These are phyloP conservation scores for Thaumetopoea pityocampa DNA, from an alignment of 1,140 invertebrate genomes.

Conservation along the genomic window DNA sequence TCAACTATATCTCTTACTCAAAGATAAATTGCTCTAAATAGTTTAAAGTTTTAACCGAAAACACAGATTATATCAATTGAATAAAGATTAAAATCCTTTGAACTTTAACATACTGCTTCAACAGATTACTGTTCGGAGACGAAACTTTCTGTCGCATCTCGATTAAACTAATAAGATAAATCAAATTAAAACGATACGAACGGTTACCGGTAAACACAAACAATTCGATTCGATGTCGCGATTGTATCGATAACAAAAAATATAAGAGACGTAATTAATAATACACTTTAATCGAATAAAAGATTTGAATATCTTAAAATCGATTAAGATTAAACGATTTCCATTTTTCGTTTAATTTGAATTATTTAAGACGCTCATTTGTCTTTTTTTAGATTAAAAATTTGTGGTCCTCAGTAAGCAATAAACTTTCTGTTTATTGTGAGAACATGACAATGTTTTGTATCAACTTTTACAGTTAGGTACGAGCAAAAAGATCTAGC, in stretches of 20 bases:
- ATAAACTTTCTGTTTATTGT: too few species aligned
- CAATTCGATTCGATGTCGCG: slow-evolving; percentile 32
- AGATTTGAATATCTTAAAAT: slow-evolving; percentile 8
- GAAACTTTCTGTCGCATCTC: slow-evolving; percentile 34
- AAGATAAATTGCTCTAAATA: slow-evolving; percentile 40
- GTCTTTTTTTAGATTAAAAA: too few species aligned
- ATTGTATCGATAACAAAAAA: slow-evolving; percentile 31
- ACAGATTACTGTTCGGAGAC: slow-evolving; percentile 10
- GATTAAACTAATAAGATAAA: slow-evolving; percentile 56
- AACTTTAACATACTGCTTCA: slow-evolving; percentile 16
- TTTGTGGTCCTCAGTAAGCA: too few species aligned
- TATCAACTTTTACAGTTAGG: too few species aligned
- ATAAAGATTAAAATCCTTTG: slow-evolving; percentile 15
- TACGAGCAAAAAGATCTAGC: too few species aligned
- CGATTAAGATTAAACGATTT: slow-evolving; percentile 8
- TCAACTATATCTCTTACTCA: slow-evolving; percentile 56
- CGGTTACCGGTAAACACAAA: slow-evolving; percentile 35
- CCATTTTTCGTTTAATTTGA: too few species aligned
- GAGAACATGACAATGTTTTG: too few species aligned
- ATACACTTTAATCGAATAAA: slow-evolving; percentile 7
- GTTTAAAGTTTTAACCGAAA: slow-evolving; percentile 16
- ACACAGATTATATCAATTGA: slow-evolving; percentile 9
- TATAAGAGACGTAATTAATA: slow-evolving; percentile 13
- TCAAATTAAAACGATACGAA: slow-evolving; percentile 32
- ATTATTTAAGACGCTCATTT: too few species aligned